Evolutionary conservation across 2,888 invertebrate genomes (phyloP), one percentile per base, ranked within the genome.

Genomic region (Pardosa pseudoannulata): DNA sequence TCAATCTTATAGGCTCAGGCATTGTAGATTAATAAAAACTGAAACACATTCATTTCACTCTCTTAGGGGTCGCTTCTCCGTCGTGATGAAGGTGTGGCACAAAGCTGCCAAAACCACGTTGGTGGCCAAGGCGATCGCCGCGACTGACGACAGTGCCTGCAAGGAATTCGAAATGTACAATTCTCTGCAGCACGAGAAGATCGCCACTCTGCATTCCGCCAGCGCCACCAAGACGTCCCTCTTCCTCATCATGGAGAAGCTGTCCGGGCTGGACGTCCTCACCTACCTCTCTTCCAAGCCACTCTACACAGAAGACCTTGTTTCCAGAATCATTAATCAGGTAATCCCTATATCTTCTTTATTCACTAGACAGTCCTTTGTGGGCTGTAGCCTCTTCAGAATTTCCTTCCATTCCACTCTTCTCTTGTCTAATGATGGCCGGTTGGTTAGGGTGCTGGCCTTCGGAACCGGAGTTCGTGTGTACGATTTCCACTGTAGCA

Each of bases 261-360:
- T 93, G 7, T 97, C 97, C 91, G 98, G 98, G 0, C 96, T 98
- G 23, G 97, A 98, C 90, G 94, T 99, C 50, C 93, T 98, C 3
- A 96, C 96, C 0, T 98, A 96, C 91, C 93, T 98, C 79, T 95
- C 96, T 0, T 96, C 95, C 89, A 94, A 95, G 73, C 96, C 97
- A 91, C 96, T 97, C 90, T 99, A 98, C 92, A 94, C 95, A 0
- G 99, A 99, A 92, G 97, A 98, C 92, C 95, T 95, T 92, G 97
- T 98, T 0, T 96, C 97, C 0, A 95, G 94, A 0, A 95, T 98
- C 29, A 94, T 98, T 62, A 94, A 95, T 1, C 98, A 99, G 93
- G 93, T 93, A 90, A 89, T n/a, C n/a, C n/a, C n/a, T n/a, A n/a
- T n/a, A n/a, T n/a, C n/a, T n/a, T n/a, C n/a, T n/a, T n/a, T n/a